Base-by-base conservation (phyloP, 1,140 invertebrate genomes). In the Arctopsyche grandis region DNA sequence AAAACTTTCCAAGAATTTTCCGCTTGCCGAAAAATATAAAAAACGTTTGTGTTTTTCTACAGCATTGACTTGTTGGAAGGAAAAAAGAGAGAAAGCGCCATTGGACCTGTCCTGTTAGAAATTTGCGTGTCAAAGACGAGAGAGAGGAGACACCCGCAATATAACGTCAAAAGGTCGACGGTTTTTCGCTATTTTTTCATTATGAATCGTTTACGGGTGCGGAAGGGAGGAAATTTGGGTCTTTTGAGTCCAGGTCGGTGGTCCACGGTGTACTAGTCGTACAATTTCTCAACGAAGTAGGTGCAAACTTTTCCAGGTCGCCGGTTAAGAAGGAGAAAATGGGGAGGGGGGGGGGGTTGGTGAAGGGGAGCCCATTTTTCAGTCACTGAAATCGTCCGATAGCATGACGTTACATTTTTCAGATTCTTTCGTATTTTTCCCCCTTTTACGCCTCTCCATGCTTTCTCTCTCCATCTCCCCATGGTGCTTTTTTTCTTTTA, bases 291-390 rank as follows among this genome's bases (percentile, higher is more conserved):
- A 12, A 3, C 48, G 16, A 52, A 52, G n/a, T 29, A 10, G 70
- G n/a, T 14, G 56, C 70, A 56, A 74, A 74, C 43, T 60, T 76
- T 43, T 63, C 56, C 74, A 76, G 74, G 74, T 76, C 74, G 52
- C 29, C 21, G 48, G 44, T 7, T 38, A 56, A 44, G 46, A 56
- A 75, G 22, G 19, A 56, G n/a, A n/a, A n/a, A n/a, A n/a, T n/a
- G n/a, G 29, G 1, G 7, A 4, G 29, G 29, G 29, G 29, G 29
- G 29, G 29, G 1, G 29, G 29, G 29, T 38, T 38, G 1, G n/a
- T n/a, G n/a, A n/a, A n/a, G n/a, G n/a, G 1, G 73, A 58, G 38
- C 24, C 46, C 26, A 71, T 71, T 71, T 71, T 48, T 71, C 44
- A 71, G 69, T 24, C 14, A 24, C 69, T 48, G 69, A 71, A 71